Evolutionary conservation across 2,797 vertebrate species (phyloP).

Genomic region (Acestrorhynchus altus): DNA sequence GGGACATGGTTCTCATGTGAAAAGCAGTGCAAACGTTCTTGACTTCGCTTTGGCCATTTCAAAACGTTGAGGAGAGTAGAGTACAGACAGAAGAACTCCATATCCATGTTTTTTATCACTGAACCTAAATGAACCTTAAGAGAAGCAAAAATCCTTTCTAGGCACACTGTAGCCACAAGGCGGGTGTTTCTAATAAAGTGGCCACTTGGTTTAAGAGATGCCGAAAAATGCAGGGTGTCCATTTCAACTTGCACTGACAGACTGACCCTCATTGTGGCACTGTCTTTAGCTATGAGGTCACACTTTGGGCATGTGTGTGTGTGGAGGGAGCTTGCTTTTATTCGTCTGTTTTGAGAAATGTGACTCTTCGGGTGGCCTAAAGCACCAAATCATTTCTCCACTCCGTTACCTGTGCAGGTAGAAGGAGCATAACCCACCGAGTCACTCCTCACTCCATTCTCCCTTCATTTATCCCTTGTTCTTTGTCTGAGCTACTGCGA

Average conservation of each 20-base stretch:
- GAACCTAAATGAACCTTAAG: too few relatives aligned
- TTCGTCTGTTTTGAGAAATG: constrained; percentile 41
- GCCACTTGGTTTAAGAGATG: too few relatives aligned
- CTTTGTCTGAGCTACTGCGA: constrained; percentile 38
- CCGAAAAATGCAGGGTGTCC: neutral
- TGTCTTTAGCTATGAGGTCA: constrained; percentile 45
- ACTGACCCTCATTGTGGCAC: neutral
- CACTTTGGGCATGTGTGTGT: constrained; percentile 3
- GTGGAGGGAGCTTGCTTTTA: constrained; percentile 17
- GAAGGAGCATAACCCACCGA: constrained; percentile 14
- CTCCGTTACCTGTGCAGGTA: constrained; percentile 54
- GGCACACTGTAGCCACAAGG: neutral
- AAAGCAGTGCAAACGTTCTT: too few relatives aligned
- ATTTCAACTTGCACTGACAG: neutral
- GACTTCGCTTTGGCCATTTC: too few relatives aligned
- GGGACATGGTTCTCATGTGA: too few relatives aligned
- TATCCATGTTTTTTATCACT: too few relatives aligned
- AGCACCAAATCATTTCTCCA: constrained; percentile 13
- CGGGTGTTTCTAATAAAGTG: neutral
- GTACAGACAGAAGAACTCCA: too few relatives aligned
- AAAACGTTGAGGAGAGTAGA: too few relatives aligned
- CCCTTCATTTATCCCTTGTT: constrained; percentile 27
- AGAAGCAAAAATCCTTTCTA: too few relatives aligned
- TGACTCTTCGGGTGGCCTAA: constrained; percentile 31
- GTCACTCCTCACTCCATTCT: constrained; percentile 28